phyloP scores from a whole-genome alignment of 2,797 vertebrate species.

The Myotis planiceps region DNA sequence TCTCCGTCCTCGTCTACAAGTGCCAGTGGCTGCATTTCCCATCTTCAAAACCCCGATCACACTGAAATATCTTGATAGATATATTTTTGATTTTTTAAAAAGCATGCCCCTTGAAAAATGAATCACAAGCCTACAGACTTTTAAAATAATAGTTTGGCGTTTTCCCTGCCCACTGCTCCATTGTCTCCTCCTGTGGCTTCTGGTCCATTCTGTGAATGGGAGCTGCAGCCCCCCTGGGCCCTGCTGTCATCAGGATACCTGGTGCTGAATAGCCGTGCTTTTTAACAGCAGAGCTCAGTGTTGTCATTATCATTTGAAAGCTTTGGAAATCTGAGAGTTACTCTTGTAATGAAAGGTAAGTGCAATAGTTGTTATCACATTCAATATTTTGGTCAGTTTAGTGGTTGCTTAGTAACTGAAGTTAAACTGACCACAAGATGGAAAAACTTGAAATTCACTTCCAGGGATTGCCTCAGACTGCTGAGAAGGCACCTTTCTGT shows the following conservation, averaged over 20 bases:
- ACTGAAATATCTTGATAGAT: neutral
- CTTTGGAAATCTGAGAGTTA: neutral
- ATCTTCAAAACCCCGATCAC: neutral
- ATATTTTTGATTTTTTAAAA: neutral
- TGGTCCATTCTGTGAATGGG: neutral
- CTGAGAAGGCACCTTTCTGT: constrained; percentile 14
- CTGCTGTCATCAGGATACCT: neutral
- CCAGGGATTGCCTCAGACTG: neutral
- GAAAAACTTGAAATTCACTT: constrained; percentile 53
- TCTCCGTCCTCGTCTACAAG: neutral
- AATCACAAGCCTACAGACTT: neutral
- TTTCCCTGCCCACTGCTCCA: neutral
- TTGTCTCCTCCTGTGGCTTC: neutral
- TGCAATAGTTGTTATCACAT: neutral
- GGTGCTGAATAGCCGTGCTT: neutral
- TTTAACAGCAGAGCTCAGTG: neutral
- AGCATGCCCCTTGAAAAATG: neutral
- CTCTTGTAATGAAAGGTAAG: constrained; percentile 18
- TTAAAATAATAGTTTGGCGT: neutral
- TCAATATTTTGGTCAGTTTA: constrained; percentile 38
- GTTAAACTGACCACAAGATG: constrained; percentile 35
- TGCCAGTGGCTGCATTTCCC: accelerated
- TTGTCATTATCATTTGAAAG: neutral
- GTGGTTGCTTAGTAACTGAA: constrained; percentile 62
- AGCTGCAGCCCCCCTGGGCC: neutral